These are phyloP conservation scores for Gymnarchus niloticus DNA, from an alignment of 2,113 vertebrate genomes.

Conservation along the genomic window DNA sequence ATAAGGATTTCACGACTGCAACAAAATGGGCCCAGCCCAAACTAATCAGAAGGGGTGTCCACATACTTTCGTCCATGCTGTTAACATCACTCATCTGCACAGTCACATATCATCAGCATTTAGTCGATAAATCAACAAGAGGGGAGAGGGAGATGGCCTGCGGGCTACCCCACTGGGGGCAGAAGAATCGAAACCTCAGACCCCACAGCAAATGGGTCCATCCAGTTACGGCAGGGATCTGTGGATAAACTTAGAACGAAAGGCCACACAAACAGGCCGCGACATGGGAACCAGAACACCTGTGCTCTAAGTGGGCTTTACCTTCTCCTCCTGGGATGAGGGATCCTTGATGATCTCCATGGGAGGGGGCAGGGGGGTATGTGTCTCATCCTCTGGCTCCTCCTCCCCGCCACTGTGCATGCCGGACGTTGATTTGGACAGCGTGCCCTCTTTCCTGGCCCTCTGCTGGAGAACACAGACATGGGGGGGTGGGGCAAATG, in stretches of 20 bases:
- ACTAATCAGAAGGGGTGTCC: too few relatives aligned
- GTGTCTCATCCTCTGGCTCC: constrained; percentile 89
- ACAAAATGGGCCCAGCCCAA: too few relatives aligned
- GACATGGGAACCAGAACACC: background rate
- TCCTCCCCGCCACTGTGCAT: constrained; percentile 84
- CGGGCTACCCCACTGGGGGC: background rate
- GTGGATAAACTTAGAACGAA: background rate
- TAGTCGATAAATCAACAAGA: background rate
- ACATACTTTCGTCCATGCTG: background rate
- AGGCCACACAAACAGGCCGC: background rate
- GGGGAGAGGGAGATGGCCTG: background rate
- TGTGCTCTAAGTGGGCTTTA: constrained; percentile 41
- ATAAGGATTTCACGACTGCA: too few relatives aligned
- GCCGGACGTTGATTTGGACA: constrained; percentile 37
- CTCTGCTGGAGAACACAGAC: constrained; percentile 65
- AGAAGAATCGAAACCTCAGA: too few relatives aligned
- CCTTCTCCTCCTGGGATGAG: constrained; percentile 83
- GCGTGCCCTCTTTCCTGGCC: constrained; percentile 71
- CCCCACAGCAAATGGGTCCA: too few relatives aligned
- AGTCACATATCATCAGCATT: background rate
- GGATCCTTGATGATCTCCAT: constrained; percentile 99
- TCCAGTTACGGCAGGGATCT: too few relatives aligned
- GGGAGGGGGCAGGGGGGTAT: constrained; percentile 86
- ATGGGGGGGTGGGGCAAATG: background rate
- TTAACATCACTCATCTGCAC: background rate